A percentile compares a stretch with the other conserved stretches of the same genome.
These are phyloP conservation scores for Lepas anatifera DNA, from an alignment of 2,888 invertebrate genomes.

Conservation along the genomic window DNA sequence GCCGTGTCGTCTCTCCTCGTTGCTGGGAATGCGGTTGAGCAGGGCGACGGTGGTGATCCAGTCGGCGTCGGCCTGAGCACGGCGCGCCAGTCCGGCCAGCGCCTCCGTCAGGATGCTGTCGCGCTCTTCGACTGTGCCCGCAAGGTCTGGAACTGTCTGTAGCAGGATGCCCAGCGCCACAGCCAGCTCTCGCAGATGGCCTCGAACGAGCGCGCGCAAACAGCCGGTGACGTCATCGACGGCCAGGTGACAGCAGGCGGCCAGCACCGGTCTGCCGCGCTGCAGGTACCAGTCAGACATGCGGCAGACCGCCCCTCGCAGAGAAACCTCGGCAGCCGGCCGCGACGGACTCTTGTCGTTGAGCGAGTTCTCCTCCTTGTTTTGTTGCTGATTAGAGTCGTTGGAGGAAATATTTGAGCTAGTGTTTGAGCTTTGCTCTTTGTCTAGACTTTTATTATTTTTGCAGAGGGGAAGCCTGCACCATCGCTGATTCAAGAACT, in stretches of 20 bases:
- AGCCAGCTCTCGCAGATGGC: conserved; percentile 35
- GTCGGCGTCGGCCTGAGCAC: background rate
- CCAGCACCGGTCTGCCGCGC: conserved; percentile 33
- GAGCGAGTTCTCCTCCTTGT: no score
- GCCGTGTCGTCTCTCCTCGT: background rate
- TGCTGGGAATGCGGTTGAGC: background rate
- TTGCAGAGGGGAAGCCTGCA: no score
- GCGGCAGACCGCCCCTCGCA: no score
- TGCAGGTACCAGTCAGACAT: conserved; percentile 32
- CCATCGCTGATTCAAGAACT: background rate
- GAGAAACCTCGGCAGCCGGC: no score
- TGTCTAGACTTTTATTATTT: no score
- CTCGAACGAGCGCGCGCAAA: conserved; percentile 32
- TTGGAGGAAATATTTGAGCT: no score
- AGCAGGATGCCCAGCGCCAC: conserved; percentile 28
- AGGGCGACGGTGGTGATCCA: background rate
- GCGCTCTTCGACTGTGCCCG: background rate
- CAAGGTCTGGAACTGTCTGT: no score
- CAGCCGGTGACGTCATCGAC: conserved; percentile 33
- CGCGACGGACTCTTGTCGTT: background rate
- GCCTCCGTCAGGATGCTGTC: conserved; percentile 5
- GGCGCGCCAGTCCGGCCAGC: background rate
- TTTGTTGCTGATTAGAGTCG: no score
- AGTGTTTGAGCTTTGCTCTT: no score
- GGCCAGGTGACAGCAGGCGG: conserved; percentile 36